A percentile compares a stretch with the other conserved stretches of the same genome.
Conservation (phyloP, 2,113 vertebrate species). For the Malurus elegans region DNA sequence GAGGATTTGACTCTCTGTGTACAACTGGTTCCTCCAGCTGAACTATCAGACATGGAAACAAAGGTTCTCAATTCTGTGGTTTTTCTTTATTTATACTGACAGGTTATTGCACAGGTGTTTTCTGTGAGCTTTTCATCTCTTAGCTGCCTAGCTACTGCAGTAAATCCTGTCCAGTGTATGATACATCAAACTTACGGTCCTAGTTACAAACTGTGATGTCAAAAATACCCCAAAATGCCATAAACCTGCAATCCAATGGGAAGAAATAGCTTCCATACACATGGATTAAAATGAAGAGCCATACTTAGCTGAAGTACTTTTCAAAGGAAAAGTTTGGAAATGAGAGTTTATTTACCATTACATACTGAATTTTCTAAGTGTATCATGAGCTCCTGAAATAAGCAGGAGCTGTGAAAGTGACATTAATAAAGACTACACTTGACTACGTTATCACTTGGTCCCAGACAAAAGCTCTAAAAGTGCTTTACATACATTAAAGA, state of each 20-base stretch:
- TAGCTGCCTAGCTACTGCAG: not conserved
- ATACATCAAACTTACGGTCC: not conserved
- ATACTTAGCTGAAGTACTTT: not conserved
- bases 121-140: not conserved
- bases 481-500: conserved; percentile 22
- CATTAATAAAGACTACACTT: not conserved
- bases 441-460: not conserved
- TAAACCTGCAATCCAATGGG: not conserved
- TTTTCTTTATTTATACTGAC: not conserved
- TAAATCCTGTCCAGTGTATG: not conserved
- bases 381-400: not conserved
- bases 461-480: conserved; percentile 2
- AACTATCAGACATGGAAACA: not conserved
- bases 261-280: not conserved
- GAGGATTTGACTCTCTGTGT: not conserved
- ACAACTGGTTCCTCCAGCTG: not conserved
- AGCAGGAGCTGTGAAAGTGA: not conserved
- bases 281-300: not conserved
- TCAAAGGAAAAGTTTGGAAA: not conserved
- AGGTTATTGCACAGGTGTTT: not conserved
- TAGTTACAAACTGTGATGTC: not conserved
- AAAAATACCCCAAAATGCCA: not conserved
- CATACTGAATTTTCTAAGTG: not conserved
- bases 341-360: not conserved
- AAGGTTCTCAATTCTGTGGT: not conserved